These are phyloP conservation scores for Bettongia penicillata DNA, from an alignment of 2,113 vertebrate species.

Conservation along the genomic window DNA sequence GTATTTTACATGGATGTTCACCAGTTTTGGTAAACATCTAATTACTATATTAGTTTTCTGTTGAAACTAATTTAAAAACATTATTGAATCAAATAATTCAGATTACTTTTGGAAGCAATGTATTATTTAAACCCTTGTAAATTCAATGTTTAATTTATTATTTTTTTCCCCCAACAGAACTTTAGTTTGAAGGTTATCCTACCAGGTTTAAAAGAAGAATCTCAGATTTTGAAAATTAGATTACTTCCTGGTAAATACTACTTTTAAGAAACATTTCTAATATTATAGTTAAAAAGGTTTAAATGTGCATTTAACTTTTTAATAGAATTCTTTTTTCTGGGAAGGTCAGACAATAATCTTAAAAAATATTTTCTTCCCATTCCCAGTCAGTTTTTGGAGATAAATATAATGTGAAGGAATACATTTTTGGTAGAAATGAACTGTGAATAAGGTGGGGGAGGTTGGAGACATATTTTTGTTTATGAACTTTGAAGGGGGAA, in stretches of 20 bases:
- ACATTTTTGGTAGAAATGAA: background rate
- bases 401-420: background rate
- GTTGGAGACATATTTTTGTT: background rate
- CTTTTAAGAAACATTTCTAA: slow-evolving; percentile 59
- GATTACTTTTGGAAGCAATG: slow-evolving; percentile 22
- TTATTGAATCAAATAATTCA: slow-evolving; percentile 36
- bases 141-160: slow-evolving; percentile 63
- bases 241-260: slow-evolving; percentile 89
- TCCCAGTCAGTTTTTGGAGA: background rate
- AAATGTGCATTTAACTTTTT: slow-evolving; percentile 16
- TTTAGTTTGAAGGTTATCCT: slow-evolving; percentile 89
- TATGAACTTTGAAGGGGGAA: background rate
- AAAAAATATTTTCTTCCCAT: background rate
- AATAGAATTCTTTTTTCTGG: slow-evolving; percentile 31
- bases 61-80: background rate
- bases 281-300: slow-evolving; percentile 32
- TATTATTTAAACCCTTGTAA: slow-evolving; percentile 23
- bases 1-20: background rate
- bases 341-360: background rate
- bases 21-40: slow-evolving; percentile 41
- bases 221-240: slow-evolving; percentile 85
- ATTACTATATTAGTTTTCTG: slow-evolving; percentile 41
- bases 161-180: slow-evolving; percentile 83
- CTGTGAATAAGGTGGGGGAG: background rate
- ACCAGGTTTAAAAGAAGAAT: slow-evolving; percentile 88